Percentiles rank a stretch among this genome's conserved stretches.
Evolutionary conservation across 2,797 vertebrate genomes (phyloP).

Genomic region (Megalops cyprinoides): DNA sequence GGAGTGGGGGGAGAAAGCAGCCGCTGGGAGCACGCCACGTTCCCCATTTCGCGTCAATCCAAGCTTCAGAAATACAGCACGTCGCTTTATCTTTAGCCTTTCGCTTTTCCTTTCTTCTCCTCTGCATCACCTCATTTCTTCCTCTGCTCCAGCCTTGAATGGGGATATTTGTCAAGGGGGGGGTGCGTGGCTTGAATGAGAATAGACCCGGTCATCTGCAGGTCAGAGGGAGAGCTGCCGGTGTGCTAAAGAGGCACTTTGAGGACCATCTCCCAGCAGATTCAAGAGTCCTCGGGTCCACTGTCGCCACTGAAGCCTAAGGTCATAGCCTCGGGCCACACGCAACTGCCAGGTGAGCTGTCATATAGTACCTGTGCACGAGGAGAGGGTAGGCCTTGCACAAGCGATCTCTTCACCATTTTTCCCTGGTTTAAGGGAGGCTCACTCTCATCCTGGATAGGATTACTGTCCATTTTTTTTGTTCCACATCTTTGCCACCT

Average conservation of each 20-base stretch:
- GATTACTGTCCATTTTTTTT: no score
- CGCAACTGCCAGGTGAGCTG: background rate
- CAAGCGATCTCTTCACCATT: background rate
- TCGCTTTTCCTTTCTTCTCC: slow-evolving; percentile 34
- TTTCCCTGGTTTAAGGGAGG: slow-evolving; percentile 7
- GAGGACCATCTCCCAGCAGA: slow-evolving; percentile 33
- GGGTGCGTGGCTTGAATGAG: slow-evolving; percentile 61
- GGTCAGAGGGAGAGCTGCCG: slow-evolving; percentile 58
- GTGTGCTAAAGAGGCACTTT: slow-evolving; percentile 50
- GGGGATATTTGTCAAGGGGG: slow-evolving; percentile 46
- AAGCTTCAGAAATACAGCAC: slow-evolving; percentile 58
- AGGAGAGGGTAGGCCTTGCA: background rate
- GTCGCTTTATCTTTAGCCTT: slow-evolving; percentile 35
- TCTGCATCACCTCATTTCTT: slow-evolving; percentile 27
- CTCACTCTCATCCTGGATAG: background rate
- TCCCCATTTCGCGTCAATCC: no score
- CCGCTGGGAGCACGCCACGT: no score
- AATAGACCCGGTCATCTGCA: slow-evolving; percentile 55
- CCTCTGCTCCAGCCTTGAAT: slow-evolving; percentile 40
- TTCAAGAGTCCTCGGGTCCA: slow-evolving; percentile 21
- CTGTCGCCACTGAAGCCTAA: slow-evolving; percentile 5
- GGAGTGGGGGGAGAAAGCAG: no score
- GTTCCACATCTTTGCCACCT: no score
- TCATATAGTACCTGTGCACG: background rate
- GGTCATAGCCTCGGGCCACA: background rate